A percentile compares a stretch with the other conserved stretches of the same genome.
These are phyloP conservation scores for Panopea generosa DNA, from an alignment of 2,888 invertebrate genomes.

Conservation along the genomic window DNA sequence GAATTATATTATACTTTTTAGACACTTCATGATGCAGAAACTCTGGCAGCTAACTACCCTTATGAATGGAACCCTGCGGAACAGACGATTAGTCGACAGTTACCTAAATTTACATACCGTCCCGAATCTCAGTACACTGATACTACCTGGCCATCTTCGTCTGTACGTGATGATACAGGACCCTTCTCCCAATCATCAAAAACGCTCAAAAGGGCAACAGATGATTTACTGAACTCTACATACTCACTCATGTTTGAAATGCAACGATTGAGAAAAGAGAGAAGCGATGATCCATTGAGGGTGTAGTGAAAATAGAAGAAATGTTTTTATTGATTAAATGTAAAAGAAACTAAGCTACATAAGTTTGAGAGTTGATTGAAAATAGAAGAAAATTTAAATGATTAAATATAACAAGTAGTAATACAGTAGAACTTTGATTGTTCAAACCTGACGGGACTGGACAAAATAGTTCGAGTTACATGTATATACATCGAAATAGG, in stretches of 20 bases:
- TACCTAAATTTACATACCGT: constrained; percentile 53
- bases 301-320: constrained; percentile 20
- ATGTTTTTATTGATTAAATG: too few species aligned
- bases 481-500: too few species aligned
- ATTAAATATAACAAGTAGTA: too few species aligned
- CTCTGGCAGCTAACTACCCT: constrained; percentile 71
- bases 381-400: too few species aligned
- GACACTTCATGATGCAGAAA: constrained; percentile 79
- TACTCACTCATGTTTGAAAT: constrained; percentile 79
- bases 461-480: too few species aligned
- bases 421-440: too few species aligned
- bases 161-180: constrained; percentile 5
- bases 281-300: constrained; percentile 59
- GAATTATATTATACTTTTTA: constrained; percentile 37
- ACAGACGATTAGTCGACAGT: constrained; percentile 56
- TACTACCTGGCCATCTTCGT: constrained; percentile 52
- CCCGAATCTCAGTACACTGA: constrained; percentile 69
- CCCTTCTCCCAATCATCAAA: constrained; percentile 23
- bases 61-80: constrained; percentile 63
- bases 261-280: constrained; percentile 73
- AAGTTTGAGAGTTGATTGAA: too few species aligned
- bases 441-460: too few species aligned
- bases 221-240: constrained; percentile 74
- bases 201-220: constrained; percentile 67
- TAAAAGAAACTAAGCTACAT: too few species aligned